Base-by-base conservation (phyloP, 2,113 vertebrate species). In the Saccopteryx bilineata region DNA sequence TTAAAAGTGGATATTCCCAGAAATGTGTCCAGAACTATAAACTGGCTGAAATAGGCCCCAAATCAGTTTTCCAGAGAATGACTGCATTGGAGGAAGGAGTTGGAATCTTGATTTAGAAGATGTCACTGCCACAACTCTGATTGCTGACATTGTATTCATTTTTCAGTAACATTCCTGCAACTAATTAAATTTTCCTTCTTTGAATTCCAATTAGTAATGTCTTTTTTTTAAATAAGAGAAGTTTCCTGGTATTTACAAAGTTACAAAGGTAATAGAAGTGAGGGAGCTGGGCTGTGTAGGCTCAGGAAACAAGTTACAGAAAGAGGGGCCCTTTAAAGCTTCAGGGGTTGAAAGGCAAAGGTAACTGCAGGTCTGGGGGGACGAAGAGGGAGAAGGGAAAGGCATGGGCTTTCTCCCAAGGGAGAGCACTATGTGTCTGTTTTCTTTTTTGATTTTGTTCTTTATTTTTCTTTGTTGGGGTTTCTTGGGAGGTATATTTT, bases 71-170 rank as follows among this genome's bases (percentile, higher is more conserved):
- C 13, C 13, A 85, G 68, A 93, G 96, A 33, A 75, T n/a, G 31
- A 93, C 23, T n/a, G 46, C 19, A 63, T 87, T 74, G 58, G 60
- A 87, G 9, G 33, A 93, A 90, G 58, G 65, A 71, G 48, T 54
- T 78, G 90, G 58, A 81, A 79, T 95, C 4, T 88, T 82, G 56
- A 48, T 88, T 93, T 87, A 94, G 78, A 56, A 87, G 26, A 66
- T 82, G 19, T 84, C 31, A 26, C 24, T 74, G 26, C 33, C 3
- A 86, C 50, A 52, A 63, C 14, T 90, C 61, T 75, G 9, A 85
- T 52, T 63, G 39, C 24, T 50, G 33, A 66, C 23, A 61, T 93
- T 86, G 52, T 82, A 0, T 66, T 97, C 33, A 52, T 76, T 19
- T 95, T 87, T 95, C 23, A 92, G 1, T 92, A 50, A 71, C 39